Evolutionary conservation across 2,113 vertebrate genomes (phyloP).

Genomic region (Callaeas wilsoni): DNA sequence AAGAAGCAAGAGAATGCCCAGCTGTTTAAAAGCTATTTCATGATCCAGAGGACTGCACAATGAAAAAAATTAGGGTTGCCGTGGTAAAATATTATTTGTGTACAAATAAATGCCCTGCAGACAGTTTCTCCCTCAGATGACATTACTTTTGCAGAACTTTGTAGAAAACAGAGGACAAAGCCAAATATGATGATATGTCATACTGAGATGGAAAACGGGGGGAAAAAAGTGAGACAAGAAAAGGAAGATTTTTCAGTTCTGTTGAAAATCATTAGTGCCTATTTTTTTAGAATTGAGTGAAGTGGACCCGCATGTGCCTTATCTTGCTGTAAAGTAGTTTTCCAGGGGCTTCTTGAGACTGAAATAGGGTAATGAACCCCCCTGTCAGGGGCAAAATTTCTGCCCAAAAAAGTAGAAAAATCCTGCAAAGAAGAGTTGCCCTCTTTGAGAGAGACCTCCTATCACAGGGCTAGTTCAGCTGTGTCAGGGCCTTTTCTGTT

Average conservation of each 20-base stretch:
- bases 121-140: conserved; percentile 14
- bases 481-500: background rate
- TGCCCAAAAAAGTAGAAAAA: background rate
- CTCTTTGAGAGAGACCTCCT: background rate
- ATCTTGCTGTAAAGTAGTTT: background rate
- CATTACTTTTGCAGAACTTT: conserved; percentile 29
- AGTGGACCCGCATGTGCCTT: background rate
- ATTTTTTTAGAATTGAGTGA: background rate
- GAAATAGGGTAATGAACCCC: background rate
- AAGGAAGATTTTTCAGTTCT: background rate
- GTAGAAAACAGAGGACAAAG: conserved; percentile 36
- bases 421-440: background rate
- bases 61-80: conserved; percentile 10
- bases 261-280: background rate
- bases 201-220: background rate
- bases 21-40: conserved; percentile 11
- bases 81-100: conserved; percentile 30
- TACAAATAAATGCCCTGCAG: conserved; percentile 26
- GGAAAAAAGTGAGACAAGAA: background rate
- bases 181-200: conserved; percentile 12
- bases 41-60: background rate
- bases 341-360: background rate
- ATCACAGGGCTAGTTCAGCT: background rate
- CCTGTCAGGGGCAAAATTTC: background rate
- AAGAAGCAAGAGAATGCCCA: background rate